Evolutionary conservation across 2,113 vertebrate species (phyloP).

Genomic region (Anoura caudifer): DNA sequence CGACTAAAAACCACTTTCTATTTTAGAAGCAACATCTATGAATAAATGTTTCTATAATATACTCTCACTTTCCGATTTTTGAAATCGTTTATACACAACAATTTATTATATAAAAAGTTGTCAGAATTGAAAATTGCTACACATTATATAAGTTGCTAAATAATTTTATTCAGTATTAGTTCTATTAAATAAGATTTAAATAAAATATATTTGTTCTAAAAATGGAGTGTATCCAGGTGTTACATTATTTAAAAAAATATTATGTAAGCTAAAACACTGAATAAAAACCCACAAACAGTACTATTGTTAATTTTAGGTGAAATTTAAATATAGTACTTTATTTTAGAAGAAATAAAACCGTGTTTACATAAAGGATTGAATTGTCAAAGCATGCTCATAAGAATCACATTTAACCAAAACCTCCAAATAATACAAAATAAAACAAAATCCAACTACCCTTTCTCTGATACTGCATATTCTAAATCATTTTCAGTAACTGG

Average conservation of each 20-base stretch:
- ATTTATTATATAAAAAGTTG: neutral
- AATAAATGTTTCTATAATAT: constrained; percentile 42
- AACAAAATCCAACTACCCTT: neutral
- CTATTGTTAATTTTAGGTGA: neutral
- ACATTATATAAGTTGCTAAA: constrained; percentile 19
- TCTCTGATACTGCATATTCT: too few species aligned
- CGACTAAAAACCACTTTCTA: neutral
- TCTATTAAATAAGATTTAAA: neutral
- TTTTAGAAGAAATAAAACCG: constrained; percentile 10
- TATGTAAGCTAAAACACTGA: constrained; percentile 2
- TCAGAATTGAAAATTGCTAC: neutral
- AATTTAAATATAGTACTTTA: neutral
- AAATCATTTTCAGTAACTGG: neutral
- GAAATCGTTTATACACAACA: constrained; percentile 16
- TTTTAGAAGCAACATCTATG: neutral
- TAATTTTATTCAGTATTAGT: neutral
- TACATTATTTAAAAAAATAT: neutral
- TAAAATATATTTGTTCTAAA: neutral
- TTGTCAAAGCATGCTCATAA: neutral
- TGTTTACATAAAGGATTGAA: neutral
- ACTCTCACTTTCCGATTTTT: constrained; percentile 12
- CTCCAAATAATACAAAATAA: neutral
- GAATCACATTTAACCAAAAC: neutral
- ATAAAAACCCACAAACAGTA: neutral
- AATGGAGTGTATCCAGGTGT: neutral